These are phyloP conservation scores for Apaloderma vittatum DNA, from an alignment of 2,113 vertebrate genomes.

Conservation along the genomic window DNA sequence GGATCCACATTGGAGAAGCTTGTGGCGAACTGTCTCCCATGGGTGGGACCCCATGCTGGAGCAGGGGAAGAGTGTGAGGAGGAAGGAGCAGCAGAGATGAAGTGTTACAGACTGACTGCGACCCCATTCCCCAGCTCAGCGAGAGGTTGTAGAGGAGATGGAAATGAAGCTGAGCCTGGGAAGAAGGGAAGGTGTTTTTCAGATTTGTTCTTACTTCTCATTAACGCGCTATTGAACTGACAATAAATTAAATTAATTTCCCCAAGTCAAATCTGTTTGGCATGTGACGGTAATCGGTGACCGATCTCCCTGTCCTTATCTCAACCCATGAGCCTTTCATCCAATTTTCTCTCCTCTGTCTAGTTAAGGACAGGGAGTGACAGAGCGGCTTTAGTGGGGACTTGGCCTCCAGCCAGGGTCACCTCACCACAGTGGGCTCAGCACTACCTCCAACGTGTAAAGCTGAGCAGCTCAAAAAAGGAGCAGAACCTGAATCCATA, in stretches of 20 bases:
- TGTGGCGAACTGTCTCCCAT: background rate
- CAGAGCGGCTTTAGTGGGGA: background rate
- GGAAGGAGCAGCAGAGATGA: background rate
- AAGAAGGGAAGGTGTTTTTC: background rate
- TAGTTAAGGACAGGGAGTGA: background rate
- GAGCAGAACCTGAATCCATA: background rate
- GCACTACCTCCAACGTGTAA: rapidly evolving
- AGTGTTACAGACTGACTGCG: background rate
- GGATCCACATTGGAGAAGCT: background rate
- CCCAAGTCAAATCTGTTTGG: background rate
- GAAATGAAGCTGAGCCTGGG: background rate
- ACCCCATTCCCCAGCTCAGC: background rate
- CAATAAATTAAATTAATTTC: background rate
- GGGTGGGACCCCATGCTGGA: background rate
- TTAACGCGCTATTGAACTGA: background rate
- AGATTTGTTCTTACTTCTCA: background rate
- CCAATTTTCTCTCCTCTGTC: background rate
- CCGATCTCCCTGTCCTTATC: background rate
- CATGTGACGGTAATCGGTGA: rapidly evolving
- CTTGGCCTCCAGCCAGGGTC: background rate
- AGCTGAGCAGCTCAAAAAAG: background rate
- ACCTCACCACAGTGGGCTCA: background rate
- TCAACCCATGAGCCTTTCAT: rapidly evolving
- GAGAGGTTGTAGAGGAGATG: background rate
- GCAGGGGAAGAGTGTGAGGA: background rate